Evolutionary conservation across 2,113 vertebrate species (phyloP).

Genomic region (Lates calcarifer): DNA sequence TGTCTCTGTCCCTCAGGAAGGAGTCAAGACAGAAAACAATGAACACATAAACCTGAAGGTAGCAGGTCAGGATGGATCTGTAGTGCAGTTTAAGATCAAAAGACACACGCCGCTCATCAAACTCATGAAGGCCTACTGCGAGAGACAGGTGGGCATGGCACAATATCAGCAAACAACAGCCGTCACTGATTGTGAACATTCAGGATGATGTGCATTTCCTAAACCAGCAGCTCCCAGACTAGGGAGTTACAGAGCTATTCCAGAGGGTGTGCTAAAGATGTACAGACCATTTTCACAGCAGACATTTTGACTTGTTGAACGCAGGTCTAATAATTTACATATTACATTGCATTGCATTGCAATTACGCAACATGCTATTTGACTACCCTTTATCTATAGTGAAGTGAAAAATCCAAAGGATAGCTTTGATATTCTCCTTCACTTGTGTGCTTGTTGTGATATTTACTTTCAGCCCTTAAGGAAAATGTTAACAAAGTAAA

Average conservation of each 20-base stretch:
- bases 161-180: not conserved
- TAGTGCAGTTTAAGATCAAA: slow-evolving; percentile 99
- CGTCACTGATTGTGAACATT: not conserved
- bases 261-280: not conserved
- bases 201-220: not conserved
- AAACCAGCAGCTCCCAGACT: not conserved
- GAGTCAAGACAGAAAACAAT: slow-evolving; percentile 98
- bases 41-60: slow-evolving; percentile 99
- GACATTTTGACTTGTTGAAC: not conserved
- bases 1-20: slow-evolving; percentile 82
- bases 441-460: not conserved
- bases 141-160: slow-evolving; percentile 90
- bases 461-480: not conserved
- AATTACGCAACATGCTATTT: not conserved
- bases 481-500: not conserved
- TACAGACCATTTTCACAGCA: not conserved
- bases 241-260: not conserved
- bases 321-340: not conserved
- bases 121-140: slow-evolving; percentile 99
- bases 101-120: slow-evolving; percentile 99
- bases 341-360: not conserved
- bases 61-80: slow-evolving; percentile 98
- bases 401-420: not conserved
- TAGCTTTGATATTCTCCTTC: not conserved
- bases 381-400: not conserved